Percentiles rank a stretch among this genome's conserved stretches.
These are phyloP conservation scores for Barbus barbus DNA, from an alignment of 2,113 vertebrate genomes.

Conservation along the genomic window DNA sequence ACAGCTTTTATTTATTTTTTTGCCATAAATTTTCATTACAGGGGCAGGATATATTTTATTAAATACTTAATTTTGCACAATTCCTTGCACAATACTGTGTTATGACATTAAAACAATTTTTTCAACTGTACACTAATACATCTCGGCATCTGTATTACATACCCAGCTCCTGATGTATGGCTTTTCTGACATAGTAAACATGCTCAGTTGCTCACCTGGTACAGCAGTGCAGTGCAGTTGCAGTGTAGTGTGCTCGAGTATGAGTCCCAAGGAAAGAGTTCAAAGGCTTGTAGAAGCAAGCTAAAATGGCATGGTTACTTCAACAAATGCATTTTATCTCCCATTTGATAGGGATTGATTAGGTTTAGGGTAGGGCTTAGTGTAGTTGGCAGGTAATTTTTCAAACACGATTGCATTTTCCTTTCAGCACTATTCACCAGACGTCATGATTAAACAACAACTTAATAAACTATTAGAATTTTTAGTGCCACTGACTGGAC, in stretches of 20 bases:
- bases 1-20: background rate
- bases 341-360: background rate
- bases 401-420: background rate
- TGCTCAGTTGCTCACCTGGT: background rate
- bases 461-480: background rate
- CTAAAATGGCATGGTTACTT: background rate
- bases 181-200: background rate
- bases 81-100: background rate
- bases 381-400: background rate
- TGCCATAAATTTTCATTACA: background rate
- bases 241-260: background rate
- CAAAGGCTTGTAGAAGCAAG: background rate
- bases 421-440: background rate
- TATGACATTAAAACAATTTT: background rate
- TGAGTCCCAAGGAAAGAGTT: background rate
- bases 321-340: background rate
- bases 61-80: background rate
- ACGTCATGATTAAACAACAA: background rate
- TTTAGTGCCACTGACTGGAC: background rate
- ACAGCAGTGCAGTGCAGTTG: background rate
- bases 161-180: background rate
- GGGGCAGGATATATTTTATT: background rate
- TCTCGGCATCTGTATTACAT: background rate
- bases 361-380: background rate
- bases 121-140: background rate